Evolutionary conservation across 2,888 invertebrate species (phyloP), one percentile per base, ranked within the genome.

Genomic region (Xestia c-nigrum): DNA sequence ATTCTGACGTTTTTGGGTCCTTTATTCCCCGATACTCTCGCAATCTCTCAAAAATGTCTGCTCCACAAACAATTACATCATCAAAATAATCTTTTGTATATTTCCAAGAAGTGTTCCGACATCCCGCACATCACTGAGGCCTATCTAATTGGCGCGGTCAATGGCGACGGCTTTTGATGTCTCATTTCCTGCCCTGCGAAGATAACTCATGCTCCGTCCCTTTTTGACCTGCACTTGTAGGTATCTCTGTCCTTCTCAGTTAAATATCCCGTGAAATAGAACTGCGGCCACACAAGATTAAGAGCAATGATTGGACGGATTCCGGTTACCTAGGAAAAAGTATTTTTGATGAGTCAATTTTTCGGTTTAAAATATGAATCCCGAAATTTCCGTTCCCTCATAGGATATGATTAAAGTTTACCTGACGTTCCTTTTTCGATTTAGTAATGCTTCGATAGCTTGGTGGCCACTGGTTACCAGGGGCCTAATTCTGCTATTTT

Each of bases 101-200:
- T 57, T 85, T 87, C 84, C 72, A 38, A 82, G 86, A 90, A 86
- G 21, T 68, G 61, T 68, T 80, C 78, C 72, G 63, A 80, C 78
- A 83, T 85, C 85, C 80, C 78, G 78, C 72, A 59, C 76, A 70
- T 72, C 81, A 71, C 31, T 78, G 83, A 80, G 81, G 81, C 86
- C 82, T 87, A 86, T 85, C 90, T 90, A 92, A 91, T 92, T 91
- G 89, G 90, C 88, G 89, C 87, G 89, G 87, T 91, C 89, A 89
- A 78, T 80, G 76, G 77, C 80, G 70, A 86, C 85, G 85, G 81
- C 86, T 89, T 89, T 86, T 90, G 91, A 91, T 90, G 85, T 88
- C 89, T 89, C 88, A 91, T 86, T 92, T 93, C 93, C 93, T 91
- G 90, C 85, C 78, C 57, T 50, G 68, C 21, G 52, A 68, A 81